Percentiles rank a stretch among this genome's conserved stretches.
Conservation (phyloP, 92 coral and sea anemone species). For the Parazoanthus atlanticus region DNA sequence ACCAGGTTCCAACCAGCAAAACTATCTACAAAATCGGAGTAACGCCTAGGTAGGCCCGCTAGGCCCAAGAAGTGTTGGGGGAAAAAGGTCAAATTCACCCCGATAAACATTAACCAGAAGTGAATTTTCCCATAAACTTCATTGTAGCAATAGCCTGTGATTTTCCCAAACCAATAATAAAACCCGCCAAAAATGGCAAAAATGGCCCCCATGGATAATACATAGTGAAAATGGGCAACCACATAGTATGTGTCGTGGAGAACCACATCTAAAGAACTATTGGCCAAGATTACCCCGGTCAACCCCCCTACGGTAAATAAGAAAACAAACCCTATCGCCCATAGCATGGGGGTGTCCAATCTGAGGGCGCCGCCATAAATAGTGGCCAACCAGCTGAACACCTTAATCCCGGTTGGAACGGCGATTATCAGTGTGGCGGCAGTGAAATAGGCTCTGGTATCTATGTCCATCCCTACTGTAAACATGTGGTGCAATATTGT, state of each 20-base stretch:
- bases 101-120: slow-evolving; percentile 88
- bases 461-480: slow-evolving; percentile 76
- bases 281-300: slow-evolving; percentile 83
- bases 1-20: slow-evolving; percentile 81
- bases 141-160: slow-evolving; percentile 84
- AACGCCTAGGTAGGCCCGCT: slow-evolving; percentile 86
- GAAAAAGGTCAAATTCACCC: slow-evolving; percentile 86
- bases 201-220: slow-evolving; percentile 85
- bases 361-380: slow-evolving; percentile 77
- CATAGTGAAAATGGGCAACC: slow-evolving; percentile 88
- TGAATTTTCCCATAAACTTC: slow-evolving; percentile 83
- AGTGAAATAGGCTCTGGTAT: slow-evolving; percentile 91
- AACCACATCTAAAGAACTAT: slow-evolving; percentile 77
- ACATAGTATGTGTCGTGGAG: slow-evolving; percentile 91
- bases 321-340: slow-evolving; percentile 86
- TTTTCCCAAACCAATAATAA: slow-evolving; percentile 82
- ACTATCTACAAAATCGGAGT: slow-evolving; percentile 82
- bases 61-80: slow-evolving; percentile 89
- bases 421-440: slow-evolving; percentile 88
- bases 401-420: slow-evolving; percentile 92
- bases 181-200: slow-evolving; percentile 86
- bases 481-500: slow-evolving; percentile 49
- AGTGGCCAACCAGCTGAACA: slow-evolving; percentile 89
- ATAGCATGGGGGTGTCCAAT: slow-evolving; percentile 80
- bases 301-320: slow-evolving; percentile 86